Evolutionary conservation across 2,797 vertebrate species (phyloP).

Genomic region (Carcharodon carcharias): DNA sequence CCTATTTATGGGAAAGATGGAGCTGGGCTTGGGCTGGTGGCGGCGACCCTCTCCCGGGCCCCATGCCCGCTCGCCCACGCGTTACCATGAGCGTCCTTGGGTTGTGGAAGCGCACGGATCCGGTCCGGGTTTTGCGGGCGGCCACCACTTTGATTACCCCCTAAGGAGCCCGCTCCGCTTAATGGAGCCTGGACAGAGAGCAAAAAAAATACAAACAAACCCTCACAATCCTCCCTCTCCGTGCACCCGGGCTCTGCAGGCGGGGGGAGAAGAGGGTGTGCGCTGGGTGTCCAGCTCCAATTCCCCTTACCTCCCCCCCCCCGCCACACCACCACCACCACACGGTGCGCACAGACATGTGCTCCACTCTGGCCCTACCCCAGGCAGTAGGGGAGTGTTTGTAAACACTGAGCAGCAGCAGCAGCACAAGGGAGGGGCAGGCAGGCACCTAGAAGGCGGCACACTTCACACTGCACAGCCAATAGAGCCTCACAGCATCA

Average conservation of each 20-base stretch:
- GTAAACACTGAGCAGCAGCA: constrained; percentile 55
- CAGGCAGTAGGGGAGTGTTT: constrained; percentile 54
- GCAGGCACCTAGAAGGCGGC: not conserved
- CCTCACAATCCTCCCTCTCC: not conserved
- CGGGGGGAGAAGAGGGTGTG: not conserved
- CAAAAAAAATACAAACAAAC: constrained; percentile 37
- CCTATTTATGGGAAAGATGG: not conserved
- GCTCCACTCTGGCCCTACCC: constrained; percentile 43
- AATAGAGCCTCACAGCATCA: not conserved
- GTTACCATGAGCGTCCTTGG: no score
- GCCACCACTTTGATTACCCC: constrained; percentile 53
- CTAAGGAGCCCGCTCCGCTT: constrained; percentile 47
- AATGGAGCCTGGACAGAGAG: not conserved
- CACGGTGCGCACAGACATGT: constrained; percentile 47
- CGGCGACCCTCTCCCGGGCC: not conserved
- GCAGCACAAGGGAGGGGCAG: constrained; percentile 41
- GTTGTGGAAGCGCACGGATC: constrained; percentile 37
- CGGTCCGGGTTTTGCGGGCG: constrained; percentile 46
- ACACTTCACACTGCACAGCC: not conserved
- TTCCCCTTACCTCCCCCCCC: no score
- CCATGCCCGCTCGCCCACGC: not conserved
- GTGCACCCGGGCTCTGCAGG: not conserved
- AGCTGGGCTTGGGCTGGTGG: not conserved
- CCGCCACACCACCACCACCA: no score
- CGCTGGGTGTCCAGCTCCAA: no score